Base-by-base conservation (phyloP, 2,797 vertebrate genomes). In the Iguana delicatissima region DNA sequence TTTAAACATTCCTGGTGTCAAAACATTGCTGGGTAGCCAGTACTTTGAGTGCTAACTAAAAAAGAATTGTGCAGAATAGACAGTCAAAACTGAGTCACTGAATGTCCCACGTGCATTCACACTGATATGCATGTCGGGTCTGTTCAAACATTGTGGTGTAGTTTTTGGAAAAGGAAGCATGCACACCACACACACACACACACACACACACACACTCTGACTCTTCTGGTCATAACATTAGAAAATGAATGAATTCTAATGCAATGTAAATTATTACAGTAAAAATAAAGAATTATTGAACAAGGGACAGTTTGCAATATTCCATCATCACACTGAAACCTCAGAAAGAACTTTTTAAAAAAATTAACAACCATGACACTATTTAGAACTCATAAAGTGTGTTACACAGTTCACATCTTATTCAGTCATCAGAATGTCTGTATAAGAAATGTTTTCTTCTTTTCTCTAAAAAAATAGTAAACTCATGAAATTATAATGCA, bases 11-110 rank as follows among this genome's bases (percentile, higher is more conserved):
- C 16, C 77, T 32, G 2, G 24, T 77, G 73, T 87, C 85, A 85
- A 77, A 62, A 77, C 38, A 46, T 12, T 87, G 74, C 14, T 46
- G 57, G 26, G 74, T 55, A 46, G 57, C 55, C 16, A 46, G 32
- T 77, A 16, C 24, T 16, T 16, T n/a, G 73, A 87, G 8, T 26
- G 32, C 85, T 64, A 87, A 87, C 79, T 87, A 79, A 87, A 87
- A 80, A 79, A 32, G 26, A 87, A 46, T 16, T 46, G 13, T 46
- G 57, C 26, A 18, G 69, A 79, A 87, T 4, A 29, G 46, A 87
- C 79, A 64, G 50, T 57, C 50, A 74, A 29, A 86, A 55, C 1
- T 14, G 4, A 86, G 55, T 77, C 18, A 1, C 14, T 62, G 57
- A 57, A 46, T 79, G 29, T 59, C 57, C 46, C 38, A 46, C 79